Percentiles rank a stretch among this genome's conserved stretches.
phyloP scores from a whole-genome alignment of 2,797 vertebrate species.

The Cuculus canorus region DNA sequence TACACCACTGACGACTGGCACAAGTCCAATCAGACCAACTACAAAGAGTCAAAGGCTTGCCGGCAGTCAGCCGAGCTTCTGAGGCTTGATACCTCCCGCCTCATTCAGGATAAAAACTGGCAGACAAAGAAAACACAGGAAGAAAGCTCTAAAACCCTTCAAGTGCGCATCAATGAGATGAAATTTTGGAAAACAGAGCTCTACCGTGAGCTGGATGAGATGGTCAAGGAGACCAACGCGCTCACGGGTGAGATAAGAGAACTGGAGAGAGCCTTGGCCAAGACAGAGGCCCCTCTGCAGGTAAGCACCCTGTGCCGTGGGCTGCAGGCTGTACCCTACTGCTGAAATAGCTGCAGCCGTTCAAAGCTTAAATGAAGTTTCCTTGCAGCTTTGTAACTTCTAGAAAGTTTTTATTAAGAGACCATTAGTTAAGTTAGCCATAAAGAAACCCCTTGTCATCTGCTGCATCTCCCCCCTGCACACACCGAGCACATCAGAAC shows the following conservation, averaged over 20 bases:
- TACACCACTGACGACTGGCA: constrained; percentile 92
- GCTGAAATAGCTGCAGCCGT: background rate
- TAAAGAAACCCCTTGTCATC: constrained; percentile 9
- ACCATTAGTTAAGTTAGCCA: constrained; percentile 53
- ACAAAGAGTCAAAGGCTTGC: constrained; percentile 85
- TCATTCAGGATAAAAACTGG: constrained; percentile 91
- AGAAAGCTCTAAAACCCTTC: constrained; percentile 86
- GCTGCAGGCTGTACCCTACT: background rate
- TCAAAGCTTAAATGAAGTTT: constrained; percentile 19
- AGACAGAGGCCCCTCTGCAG: constrained; percentile 91
- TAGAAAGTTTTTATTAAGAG: constrained; percentile 43
- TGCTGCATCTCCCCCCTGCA: background rate
- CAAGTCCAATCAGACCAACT: constrained; percentile 88
- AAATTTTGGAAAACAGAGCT: constrained; percentile 93
- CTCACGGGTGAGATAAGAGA: constrained; percentile 85
- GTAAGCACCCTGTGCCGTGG: constrained; percentile 67
- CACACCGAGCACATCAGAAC: background rate
- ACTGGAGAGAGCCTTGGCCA: constrained; percentile 87
- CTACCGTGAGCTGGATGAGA: constrained; percentile 88
- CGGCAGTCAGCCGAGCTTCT: constrained; percentile 87
- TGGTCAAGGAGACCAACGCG: constrained; percentile 88
- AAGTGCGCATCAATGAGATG: constrained; percentile 88
- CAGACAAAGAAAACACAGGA: constrained; percentile 84
- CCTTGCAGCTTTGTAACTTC: background rate
- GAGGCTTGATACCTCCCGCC: constrained; percentile 83